A percentile compares a stretch with the other conserved stretches of the same genome.
These are phyloP conservation scores for Elephas maximus DNA, from an alignment of 2,113 vertebrate species.

Conservation along the genomic window DNA sequence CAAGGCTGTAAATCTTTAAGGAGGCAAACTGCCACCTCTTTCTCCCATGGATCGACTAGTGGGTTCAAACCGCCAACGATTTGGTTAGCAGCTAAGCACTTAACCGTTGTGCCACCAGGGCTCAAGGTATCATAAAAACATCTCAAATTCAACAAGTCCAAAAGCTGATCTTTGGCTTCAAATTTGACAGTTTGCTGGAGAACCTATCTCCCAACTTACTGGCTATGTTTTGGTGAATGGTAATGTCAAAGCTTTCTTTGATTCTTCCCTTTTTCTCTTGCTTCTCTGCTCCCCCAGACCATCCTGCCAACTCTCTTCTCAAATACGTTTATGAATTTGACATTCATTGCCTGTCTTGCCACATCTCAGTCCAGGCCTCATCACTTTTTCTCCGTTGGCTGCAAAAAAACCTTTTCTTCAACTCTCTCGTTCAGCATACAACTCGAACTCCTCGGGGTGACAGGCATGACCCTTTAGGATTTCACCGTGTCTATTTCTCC, in stretches of 20 bases:
- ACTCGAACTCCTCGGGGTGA: neutral
- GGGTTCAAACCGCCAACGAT: no score
- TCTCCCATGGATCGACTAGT: no score
- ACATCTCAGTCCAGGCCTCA: rapidly evolving
- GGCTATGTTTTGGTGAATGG: neutral
- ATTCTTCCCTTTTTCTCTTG: no score
- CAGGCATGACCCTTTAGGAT: neutral
- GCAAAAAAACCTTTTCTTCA: no score
- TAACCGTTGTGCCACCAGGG: no score
- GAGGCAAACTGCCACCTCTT: no score
- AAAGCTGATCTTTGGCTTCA: neutral
- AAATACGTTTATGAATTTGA: neutral
- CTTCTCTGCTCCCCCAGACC: neutral
- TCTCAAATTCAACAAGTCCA: neutral
- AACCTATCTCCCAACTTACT: no score
- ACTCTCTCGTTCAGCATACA: neutral
- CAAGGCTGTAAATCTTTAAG: no score
- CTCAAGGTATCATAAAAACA: no score
- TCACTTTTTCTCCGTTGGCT: neutral
- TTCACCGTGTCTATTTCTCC: no score
- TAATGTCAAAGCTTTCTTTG: no score
- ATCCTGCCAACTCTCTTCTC: neutral
- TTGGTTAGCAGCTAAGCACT: no score
- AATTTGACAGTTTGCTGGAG: rapidly evolving
- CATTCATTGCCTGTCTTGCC: neutral